Base-by-base conservation (phyloP, 2,113 vertebrate species). In the Bubalus kerabau region DNA sequence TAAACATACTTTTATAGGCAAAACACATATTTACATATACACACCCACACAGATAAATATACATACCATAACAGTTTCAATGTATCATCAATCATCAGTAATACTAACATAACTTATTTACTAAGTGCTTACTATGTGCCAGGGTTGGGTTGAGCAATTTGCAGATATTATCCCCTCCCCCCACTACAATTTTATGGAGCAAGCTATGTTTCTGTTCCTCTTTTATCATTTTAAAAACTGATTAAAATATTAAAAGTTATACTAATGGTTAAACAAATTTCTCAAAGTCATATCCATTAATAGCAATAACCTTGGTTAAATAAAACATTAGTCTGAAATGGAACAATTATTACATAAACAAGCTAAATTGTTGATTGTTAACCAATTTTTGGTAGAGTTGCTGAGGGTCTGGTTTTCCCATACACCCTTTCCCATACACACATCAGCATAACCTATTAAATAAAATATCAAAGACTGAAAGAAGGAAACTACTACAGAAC, bases 251-350 rank as follows among this genome's bases (percentile, higher is more conserved):
- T 67, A 93, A 93, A 43, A 43, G 23, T 36, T 96, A 91, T 82
- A 89, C 46, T 81, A 57, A 86, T 6, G 43, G 7, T 71, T 94
- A 93, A 93, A 36, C 28, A 97, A 97, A 85, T 71, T 91, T 36
- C 40, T 89, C 50, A 43, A 88, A 57, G 17, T 71, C 8, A 46
- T 59, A 84, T 16, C 32, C 59, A 82, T 43, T 90, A 90, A 94
- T 40, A 21, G 11, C 50, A 90, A 84, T 85, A 87, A 92, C 6
- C 40, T 90, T 64, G n/a, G 46, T 74, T 94, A 87, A 92, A 76
- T 56, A 96, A 95, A 87, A 94, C 36, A 21, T 67, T 82, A 83
- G 57, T 26, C 74, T 80, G 32, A 97, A 97, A 81, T 95, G 32
- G 17, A 92, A 64, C 67, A 64, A 83, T 82, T 95, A 97, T 54